Conservation (phyloP, 2,113 vertebrate species). For the Phoenicopterus ruber region DNA sequence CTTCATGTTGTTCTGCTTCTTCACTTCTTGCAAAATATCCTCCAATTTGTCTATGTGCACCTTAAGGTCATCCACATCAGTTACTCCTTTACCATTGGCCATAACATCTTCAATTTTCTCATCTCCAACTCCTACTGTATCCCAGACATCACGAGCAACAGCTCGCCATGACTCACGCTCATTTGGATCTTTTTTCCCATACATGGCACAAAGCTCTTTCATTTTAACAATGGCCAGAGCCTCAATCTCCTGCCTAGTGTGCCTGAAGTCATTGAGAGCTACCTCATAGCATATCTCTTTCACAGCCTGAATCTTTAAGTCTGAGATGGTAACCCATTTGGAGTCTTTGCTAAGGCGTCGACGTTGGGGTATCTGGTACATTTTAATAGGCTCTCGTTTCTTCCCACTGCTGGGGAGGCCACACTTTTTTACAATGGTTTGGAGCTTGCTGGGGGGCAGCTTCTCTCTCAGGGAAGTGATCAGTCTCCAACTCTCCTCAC, state of each 20-base stretch:
- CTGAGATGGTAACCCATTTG: conserved; percentile 98
- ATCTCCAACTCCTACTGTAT: conserved; percentile 95
- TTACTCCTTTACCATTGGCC: conserved; percentile 73
- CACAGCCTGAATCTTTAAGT: conserved; percentile 98
- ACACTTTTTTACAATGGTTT: conserved; percentile 99
- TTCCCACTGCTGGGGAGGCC: conserved; percentile 99
- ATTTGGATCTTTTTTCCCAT: conserved; percentile 95
- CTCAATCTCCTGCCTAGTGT: conserved; percentile 96
- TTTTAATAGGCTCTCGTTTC: conserved; percentile 92
- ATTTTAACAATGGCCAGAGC: conserved; percentile 97
- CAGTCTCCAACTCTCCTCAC: conserved; percentile 99
- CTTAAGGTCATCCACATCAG: conserved; percentile 92
- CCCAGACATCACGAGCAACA: conserved; percentile 96
- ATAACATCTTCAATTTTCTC: conserved; percentile 91
- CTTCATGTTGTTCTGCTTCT: conserved; percentile 97
- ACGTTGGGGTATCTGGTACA: conserved; percentile 96
- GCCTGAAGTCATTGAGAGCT: conserved; percentile 95
- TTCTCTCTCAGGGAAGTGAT: conserved; percentile 99
- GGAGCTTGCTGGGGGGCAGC: conserved; percentile 98
- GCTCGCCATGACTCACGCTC: conserved; percentile 96
- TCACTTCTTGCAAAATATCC: conserved; percentile 97
- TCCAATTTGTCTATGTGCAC: conserved; percentile 97
- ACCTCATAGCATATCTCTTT: conserved; percentile 99
- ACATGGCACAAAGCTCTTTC: conserved; percentile 95
- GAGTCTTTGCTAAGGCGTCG: conserved; percentile 96